Evolutionary conservation across 2,797 vertebrate species (phyloP), one percentile per base, ranked within the genome.

Genomic region (Meda fulgida): DNA sequence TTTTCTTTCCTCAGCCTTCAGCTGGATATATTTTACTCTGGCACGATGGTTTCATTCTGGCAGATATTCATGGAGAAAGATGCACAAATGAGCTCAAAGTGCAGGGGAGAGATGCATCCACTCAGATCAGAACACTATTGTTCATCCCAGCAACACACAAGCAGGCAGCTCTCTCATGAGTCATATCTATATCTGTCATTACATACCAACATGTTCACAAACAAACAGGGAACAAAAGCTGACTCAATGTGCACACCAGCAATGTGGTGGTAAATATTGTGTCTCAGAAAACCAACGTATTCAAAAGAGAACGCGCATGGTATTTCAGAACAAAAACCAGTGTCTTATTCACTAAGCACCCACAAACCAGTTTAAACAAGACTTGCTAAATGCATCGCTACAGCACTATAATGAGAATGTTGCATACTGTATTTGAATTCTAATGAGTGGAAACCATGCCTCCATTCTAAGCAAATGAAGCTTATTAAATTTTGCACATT

Each of bases 141-240:
- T 80, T 70, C 69, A 72, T 75, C 63, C 23, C 40, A 80, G 55
- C 66, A 55, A 63, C 78, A 31, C 53, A 55, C 55, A 84, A 75
- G 43, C 81, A 81, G 48, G 34, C 77, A 72, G 75, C 78, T 66
- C 77, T 60, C 23, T 55, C 72, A 80, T 80, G 65, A 70, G 63
- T 84, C 81, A 84, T 23, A 80, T 82, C 38, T 80, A 65, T 71
- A 84, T 55, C 69, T 81, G 69, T 51, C 60, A 65, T 53, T 83
- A 76, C 72, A 83, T 63, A 78, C 67, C 63, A 80, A 86, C 76
- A 70, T 82, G 66, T 78, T 82, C 72, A 82, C 73, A 80, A 84
- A 77, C 65, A 70, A 60, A 80, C 53, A 6, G 63, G 63, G 80
- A 85, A 53, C 67, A 84, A 88, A 88, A 63, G 76, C 76, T 58